phyloP scores from a whole-genome alignment of 2,888 invertebrate species.

The Choristoneura rosaceana region DNA sequence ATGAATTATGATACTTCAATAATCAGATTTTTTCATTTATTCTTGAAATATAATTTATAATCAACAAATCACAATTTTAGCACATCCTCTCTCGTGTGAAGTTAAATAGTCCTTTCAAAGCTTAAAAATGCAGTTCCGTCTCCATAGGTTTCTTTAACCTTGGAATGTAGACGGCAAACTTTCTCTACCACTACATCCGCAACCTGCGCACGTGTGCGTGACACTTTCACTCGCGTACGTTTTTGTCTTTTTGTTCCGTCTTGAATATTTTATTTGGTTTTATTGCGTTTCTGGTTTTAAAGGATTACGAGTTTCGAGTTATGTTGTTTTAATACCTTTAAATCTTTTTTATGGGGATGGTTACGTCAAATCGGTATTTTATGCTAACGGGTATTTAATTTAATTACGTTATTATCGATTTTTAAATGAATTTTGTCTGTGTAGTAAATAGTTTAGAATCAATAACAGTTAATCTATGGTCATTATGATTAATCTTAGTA shows the following conservation, averaged over 20 bases:
- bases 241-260: constrained; percentile 64
- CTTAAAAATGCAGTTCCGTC: constrained; percentile 38
- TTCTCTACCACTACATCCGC: constrained; percentile 74
- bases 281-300: constrained; percentile 43
- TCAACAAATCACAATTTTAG: no score
- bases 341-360: not conserved
- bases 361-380: not conserved
- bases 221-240: constrained; percentile 74
- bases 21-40: no score
- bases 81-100: no score
- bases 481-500: no score
- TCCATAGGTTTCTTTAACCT: constrained; percentile 53
- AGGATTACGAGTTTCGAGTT: not conserved
- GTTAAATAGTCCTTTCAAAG: not conserved
- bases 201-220: constrained; percentile 62
- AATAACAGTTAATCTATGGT: no score
- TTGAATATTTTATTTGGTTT: constrained; percentile 42
- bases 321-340: not conserved
- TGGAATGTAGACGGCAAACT: constrained; percentile 62
- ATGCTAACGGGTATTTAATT: no score
- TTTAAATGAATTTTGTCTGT: no score
- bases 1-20: no score
- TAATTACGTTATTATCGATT: no score
- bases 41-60: no score
- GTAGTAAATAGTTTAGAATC: no score